These are phyloP conservation scores for Cryptus viduatorius DNA, from an alignment of 2,888 invertebrate species.

Conservation along the genomic window DNA sequence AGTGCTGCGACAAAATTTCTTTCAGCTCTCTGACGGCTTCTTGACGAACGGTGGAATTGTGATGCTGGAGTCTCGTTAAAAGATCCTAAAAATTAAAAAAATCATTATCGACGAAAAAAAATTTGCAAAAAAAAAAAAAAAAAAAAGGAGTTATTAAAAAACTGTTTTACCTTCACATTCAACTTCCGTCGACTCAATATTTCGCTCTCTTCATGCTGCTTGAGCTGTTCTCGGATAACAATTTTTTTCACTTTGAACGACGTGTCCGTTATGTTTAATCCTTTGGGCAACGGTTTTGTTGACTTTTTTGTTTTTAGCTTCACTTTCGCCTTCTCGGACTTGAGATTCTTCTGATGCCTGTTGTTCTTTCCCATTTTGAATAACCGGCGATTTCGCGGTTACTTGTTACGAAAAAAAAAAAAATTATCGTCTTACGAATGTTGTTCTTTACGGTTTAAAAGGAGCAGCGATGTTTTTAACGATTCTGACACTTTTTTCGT, in stretches of 20 bases:
- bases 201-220: slow-evolving; percentile 86
- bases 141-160: neutral
- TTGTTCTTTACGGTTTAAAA: neutral
- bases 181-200: slow-evolving; percentile 89
- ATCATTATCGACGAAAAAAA: no score
- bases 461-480: neutral
- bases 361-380: slow-evolving; percentile 86
- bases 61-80: slow-evolving; percentile 90
- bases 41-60: slow-evolving; percentile 89
- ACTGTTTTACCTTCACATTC: slow-evolving; percentile 87
- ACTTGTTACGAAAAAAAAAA: slow-evolving; percentile 6
- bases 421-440: neutral
- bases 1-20: slow-evolving; percentile 86
- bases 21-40: slow-evolving; percentile 89
- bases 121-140: neutral
- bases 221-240: slow-evolving; percentile 91
- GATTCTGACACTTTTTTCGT: neutral
- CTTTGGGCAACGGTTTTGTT: slow-evolving; percentile 89
- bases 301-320: slow-evolving; percentile 92
- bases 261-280: slow-evolving; percentile 95
- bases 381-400: neutral
- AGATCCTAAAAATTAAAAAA: slow-evolving; percentile 87
- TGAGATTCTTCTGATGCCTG: slow-evolving; percentile 91
- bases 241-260: slow-evolving; percentile 96
- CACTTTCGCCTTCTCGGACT: slow-evolving; percentile 95